A percentile compares a stretch with the other conserved stretches of the same genome.
These are phyloP conservation scores for Ceratosolen solmsi DNA, from an alignment of 1,140 invertebrate species.

Conservation along the genomic window DNA sequence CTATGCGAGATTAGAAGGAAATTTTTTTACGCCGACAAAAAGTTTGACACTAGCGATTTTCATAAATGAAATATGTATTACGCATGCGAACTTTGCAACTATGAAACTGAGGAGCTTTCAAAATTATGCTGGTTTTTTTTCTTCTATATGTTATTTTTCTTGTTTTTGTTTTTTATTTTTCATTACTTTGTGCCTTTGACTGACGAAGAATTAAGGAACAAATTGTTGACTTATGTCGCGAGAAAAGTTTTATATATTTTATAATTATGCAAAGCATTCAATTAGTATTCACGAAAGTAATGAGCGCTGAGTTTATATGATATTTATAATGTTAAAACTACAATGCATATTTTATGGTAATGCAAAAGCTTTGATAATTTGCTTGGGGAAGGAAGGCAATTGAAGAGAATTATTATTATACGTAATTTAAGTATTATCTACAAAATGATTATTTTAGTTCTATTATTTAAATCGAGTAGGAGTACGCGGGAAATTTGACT, in stretches of 20 bases:
- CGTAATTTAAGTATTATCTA: not conserved
- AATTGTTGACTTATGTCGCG: not conserved
- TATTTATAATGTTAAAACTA: conserved; percentile 8
- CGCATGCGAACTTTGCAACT: not conserved
- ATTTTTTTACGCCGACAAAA: not conserved
- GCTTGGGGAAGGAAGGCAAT: not conserved
- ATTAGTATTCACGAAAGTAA: not conserved
- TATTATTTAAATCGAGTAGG: not conserved
- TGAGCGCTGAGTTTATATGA: not conserved
- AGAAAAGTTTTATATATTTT: not conserved
- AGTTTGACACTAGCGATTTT: not conserved
- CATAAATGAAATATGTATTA: not conserved
- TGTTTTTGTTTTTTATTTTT: no score
- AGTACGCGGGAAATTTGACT: not conserved
- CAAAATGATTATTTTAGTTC: not conserved
- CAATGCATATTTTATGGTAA: not conserved
- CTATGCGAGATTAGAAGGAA: not conserved
- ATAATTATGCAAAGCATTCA: not conserved
- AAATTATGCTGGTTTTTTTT: not conserved
- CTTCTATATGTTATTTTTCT: no score
- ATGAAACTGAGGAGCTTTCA: not conserved
- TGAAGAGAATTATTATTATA: not conserved
- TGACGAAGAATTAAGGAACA: not conserved
- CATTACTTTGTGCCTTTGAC: no score
- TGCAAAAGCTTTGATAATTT: not conserved